A percentile compares a stretch with the other conserved stretches of the same genome.
These are phyloP conservation scores for Phalanger gymnotis DNA, from an alignment of 2,797 vertebrate species.

Conservation along the genomic window DNA sequence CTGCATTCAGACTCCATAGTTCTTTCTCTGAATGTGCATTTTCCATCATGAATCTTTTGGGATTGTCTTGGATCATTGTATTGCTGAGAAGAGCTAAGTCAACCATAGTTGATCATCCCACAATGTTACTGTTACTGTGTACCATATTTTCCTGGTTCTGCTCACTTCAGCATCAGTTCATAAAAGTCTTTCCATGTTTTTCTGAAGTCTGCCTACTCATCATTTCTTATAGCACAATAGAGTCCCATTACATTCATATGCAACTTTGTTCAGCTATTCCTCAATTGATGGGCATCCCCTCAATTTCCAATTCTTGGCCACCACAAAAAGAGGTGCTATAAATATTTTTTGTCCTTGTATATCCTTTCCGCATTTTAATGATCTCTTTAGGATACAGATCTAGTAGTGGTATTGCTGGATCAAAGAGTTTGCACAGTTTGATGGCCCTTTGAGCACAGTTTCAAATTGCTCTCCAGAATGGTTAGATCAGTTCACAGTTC, in stretches of 20 bases:
- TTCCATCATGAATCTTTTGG: not conserved
- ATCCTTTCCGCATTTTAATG: not conserved
- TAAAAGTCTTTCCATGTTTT: not conserved
- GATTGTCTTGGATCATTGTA: not conserved
- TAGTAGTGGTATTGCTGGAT: not conserved
- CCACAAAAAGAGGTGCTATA: not conserved
- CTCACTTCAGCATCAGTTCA: not conserved
- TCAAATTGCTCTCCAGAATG: not conserved
- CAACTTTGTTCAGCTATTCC: not conserved
- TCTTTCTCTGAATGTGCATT: not conserved
- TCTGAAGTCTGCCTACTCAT: not conserved
- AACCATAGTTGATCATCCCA: not conserved
- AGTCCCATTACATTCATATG: not conserved
- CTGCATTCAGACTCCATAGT: not conserved
- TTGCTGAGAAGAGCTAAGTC: not conserved
- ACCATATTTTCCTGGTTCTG: not conserved
- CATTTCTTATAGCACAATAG: not conserved
- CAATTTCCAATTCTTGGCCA: not conserved
- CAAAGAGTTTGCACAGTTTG: not conserved
- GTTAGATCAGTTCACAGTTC: not conserved
- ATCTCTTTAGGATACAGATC: not conserved
- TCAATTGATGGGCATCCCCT: not conserved
- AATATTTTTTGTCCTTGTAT: not conserved
- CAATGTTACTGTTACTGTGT: not conserved
- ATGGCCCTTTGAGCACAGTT: not conserved